phyloP scores from a whole-genome alignment of 2,888 invertebrate genomes.

The Mesorhabditis spiculigera region DNA sequence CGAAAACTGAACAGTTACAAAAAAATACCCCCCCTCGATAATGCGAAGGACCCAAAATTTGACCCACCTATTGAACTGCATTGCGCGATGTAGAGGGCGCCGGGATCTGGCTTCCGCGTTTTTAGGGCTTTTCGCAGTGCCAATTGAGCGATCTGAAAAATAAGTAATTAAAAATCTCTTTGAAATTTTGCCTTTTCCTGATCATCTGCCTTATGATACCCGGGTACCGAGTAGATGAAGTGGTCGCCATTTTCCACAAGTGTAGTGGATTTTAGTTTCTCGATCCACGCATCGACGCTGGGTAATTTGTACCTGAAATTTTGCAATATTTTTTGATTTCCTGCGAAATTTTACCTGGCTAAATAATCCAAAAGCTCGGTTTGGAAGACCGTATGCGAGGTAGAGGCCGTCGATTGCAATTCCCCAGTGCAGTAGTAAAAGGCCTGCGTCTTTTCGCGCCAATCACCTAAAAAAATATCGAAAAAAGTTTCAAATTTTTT shows the following conservation, averaged over 20 bases:
- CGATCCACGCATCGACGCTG: conserved; percentile 22
- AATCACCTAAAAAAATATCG: conserved; percentile 31
- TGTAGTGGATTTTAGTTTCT: conserved; percentile 15
- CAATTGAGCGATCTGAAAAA: conserved; percentile 20
- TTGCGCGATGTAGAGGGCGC: conserved; percentile 26
- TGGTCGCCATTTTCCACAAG: conserved; percentile 32
- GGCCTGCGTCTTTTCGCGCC: conserved; percentile 44
- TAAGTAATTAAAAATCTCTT: background rate
- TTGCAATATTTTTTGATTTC: background rate
- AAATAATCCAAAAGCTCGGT: background rate
- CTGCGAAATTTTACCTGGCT: background rate
- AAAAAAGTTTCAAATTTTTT: background rate
- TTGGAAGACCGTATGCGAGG: background rate
- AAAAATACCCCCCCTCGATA: too few species aligned
- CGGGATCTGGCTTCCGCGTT: background rate
- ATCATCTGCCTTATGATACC: conserved; percentile 27
- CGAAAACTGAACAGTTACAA: too few species aligned
- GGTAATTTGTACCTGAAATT: conserved; percentile 11
- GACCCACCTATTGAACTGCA: conserved; percentile 45
- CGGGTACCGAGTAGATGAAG: conserved; percentile 44
- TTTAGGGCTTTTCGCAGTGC: conserved; percentile 10
- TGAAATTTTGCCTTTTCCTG: conserved; percentile 12
- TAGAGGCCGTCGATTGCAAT: background rate
- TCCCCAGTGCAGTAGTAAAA: conserved; percentile 38
- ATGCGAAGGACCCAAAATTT: too few species aligned